phyloP scores from a whole-genome alignment of 1,140 invertebrate species.

The Steinernema khuongi region DNA sequence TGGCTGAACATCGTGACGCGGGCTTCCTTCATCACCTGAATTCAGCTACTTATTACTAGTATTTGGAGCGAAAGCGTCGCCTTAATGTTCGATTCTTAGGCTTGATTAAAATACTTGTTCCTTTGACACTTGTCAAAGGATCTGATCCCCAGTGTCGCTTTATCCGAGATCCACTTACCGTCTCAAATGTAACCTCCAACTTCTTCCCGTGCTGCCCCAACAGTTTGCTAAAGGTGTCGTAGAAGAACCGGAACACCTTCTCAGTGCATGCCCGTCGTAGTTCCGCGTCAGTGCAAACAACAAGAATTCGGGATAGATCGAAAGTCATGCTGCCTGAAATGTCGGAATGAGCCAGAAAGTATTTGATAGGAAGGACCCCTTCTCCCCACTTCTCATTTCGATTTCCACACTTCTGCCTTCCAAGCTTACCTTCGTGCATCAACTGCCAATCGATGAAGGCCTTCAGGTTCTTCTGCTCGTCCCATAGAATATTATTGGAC shows the following conservation, averaged over 20 bases:
- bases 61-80: not conserved
- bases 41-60: not conserved
- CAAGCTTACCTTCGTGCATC: not conserved
- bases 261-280: not conserved
- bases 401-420: not conserved
- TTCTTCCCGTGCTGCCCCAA: not conserved
- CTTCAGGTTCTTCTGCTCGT: not conserved
- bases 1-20: not conserved
- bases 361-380: not conserved
- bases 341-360: not conserved
- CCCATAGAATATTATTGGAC: slow-evolving; percentile 21
- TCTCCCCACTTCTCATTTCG: not conserved
- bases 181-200: not conserved
- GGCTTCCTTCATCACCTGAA: slow-evolving; percentile 4
- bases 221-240: not conserved
- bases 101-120: no score
- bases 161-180: no score
- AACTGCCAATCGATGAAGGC: slow-evolving; percentile 28
- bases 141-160: no score
- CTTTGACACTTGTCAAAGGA: no score
- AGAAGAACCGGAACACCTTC: not conserved
- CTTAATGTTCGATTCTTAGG: no score
- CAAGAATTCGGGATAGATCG: not conserved
- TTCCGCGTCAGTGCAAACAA: not conserved
- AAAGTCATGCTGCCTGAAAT: not conserved